These are phyloP conservation scores for Entosphenus tridentatus DNA, from an alignment of 2,113 vertebrate genomes.

Conservation along the genomic window DNA sequence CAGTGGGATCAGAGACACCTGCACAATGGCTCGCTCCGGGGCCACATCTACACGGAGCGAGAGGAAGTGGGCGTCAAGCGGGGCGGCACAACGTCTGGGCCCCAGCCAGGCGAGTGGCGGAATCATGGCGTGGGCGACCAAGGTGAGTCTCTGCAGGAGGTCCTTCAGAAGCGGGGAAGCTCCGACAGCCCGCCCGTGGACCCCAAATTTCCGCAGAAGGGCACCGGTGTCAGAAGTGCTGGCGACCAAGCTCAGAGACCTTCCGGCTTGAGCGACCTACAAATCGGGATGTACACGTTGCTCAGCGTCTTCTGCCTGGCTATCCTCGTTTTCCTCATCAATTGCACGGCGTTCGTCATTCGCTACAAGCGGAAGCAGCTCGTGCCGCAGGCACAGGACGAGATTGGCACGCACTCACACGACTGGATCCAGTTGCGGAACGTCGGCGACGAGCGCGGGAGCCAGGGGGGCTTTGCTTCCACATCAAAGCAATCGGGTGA, in stretches of 20 bases:
- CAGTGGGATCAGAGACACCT: too few relatives aligned
- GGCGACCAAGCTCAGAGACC: not conserved
- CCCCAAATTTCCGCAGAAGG: not conserved
- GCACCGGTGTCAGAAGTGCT: not conserved
- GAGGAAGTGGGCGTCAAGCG: not conserved
- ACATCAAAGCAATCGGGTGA: too few relatives aligned
- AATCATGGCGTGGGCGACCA: not conserved
- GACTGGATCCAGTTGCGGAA: constrained; percentile 33
- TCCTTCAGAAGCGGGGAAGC: not conserved
- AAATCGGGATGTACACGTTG: constrained; percentile 36
- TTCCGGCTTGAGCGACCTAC: constrained; percentile 20
- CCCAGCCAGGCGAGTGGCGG: not conserved
- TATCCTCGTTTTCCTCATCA: constrained; percentile 35
- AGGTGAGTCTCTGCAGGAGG: too few relatives aligned
- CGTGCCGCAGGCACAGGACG: not conserved
- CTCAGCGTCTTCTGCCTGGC: constrained; percentile 33
- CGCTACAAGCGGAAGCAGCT: constrained; percentile 29
- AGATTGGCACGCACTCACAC: constrained; percentile 21
- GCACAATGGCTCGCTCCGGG: not conserved
- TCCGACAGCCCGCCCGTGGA: not conserved
- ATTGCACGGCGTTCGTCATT: constrained; percentile 32
- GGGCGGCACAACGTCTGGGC: not conserved
- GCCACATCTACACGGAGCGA: not conserved
- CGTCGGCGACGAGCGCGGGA: not conserved
- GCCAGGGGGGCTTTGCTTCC: not conserved